Base-by-base conservation (phyloP, 2,888 invertebrate genomes). In the Latrodectus elegans region DNA sequence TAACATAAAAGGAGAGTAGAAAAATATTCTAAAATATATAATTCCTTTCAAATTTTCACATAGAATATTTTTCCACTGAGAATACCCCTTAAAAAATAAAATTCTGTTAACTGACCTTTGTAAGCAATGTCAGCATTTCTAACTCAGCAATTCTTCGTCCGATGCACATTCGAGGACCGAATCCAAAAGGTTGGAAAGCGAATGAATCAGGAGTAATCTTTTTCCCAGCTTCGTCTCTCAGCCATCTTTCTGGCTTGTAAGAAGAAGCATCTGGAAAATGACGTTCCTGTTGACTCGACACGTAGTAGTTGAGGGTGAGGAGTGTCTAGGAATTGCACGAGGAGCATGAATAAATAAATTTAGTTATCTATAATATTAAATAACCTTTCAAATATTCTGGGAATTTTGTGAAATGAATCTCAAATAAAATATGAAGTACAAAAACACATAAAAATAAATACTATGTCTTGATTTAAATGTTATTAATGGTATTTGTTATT, bases 271-370 rank as follows among this genome's bases (percentile, higher is more conserved):
- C 91, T 2, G 90, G 88, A 89, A 93, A 93, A 88, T 92, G 91
- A 83, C 90, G 90, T 14, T 92, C 91, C 83, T 92, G 95, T 91
- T 95, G 95, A 76, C 96, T 96, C 0, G 96, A 96, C 77, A 96
- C 95, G 90, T 96, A 94, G 0, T 96, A 96, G 38, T 81, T 89
- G n/a, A 88, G 26, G 52, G 74, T 75, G 22, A 89, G 51, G n/a
- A 55, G 87, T 17, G 81, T 85, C 87, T 88, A 55, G 12, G 65
- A 84, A 14, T 14, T 38, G 68, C 0, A 22, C 1, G 26, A 12
- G 60, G 64, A 14, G 22, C 14, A 26, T 12, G 6, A 52, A 22
- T 22, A n/a, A n/a, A n/a, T 9, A 17, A 73, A 17, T 51, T 0
- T 0, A n/a, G 17, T 52, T 17, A 53, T 3, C n/a, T 53, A 22